A percentile compares a stretch with the other conserved stretches of the same genome.
Conservation (phyloP, 2,888 invertebrate genomes). For the Nasonia oneida region DNA sequence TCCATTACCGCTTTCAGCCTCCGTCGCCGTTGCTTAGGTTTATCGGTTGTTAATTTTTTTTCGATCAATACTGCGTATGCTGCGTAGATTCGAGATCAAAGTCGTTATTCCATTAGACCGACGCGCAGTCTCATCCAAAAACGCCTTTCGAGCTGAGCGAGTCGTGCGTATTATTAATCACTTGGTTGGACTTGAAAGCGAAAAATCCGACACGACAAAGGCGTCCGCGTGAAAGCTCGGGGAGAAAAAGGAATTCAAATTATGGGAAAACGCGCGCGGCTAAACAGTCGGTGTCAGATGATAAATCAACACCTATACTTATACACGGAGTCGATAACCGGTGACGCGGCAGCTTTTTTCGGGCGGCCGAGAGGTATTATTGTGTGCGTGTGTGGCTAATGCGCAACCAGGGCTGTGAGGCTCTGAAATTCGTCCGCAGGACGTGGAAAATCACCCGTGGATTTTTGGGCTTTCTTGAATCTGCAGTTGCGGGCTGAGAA, state of each 20-base stretch:
- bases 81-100: not conserved
- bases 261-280: slow-evolving; percentile 37
- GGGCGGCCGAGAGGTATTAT: slow-evolving; percentile 15
- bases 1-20: not conserved
- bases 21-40: not conserved
- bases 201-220: slow-evolving; percentile 22
- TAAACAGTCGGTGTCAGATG: slow-evolving; percentile 8
- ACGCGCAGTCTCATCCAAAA: not conserved
- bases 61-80: not conserved
- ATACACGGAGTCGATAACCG: slow-evolving; percentile 41
- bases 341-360: slow-evolving; percentile 46
- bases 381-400: slow-evolving; percentile 9
- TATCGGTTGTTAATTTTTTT: not conserved
- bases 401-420: slow-evolving; percentile 26
- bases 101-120: not conserved
- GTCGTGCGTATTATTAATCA: not conserved
- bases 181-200: not conserved
- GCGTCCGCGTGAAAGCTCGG: not conserved
- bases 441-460: not conserved
- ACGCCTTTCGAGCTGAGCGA: not conserved
- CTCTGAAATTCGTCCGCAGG: not conserved
- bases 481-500: not conserved
- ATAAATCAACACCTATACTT: slow-evolving; percentile 52
- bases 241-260: slow-evolving; percentile 40
- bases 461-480: not conserved